Evolutionary conservation across 2,113 vertebrate genomes (phyloP), one percentile per base, ranked within the genome.

Genomic region (Chaetodon auriga): DNA sequence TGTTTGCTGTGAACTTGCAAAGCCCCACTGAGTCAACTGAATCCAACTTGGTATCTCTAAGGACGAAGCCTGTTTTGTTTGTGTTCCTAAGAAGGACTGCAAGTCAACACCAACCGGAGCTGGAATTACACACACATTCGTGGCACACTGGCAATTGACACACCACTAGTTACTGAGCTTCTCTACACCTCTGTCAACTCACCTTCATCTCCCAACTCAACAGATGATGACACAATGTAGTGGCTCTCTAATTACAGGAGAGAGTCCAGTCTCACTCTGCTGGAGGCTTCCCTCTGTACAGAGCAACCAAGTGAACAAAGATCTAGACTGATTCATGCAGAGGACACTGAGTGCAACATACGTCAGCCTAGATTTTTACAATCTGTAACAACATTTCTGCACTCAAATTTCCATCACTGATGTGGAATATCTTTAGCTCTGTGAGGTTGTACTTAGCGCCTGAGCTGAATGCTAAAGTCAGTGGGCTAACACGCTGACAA

Each of bases 21-120:
- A 65, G 72, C 53, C 55, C 35, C n/a, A 21, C 38, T 25, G 55
- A 75, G 65, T 87, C 80, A 81, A 80, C 60, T 69, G 71, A 86
- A 84, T 83, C 57, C 60, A 38, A 14, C 58, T 35, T 7, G 12
- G 63, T 36, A 72, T 85, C 75, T 86, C 80, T 45, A 65, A 74
- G 85, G 83, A 84, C 63, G 74, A 48, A 19, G 53, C 11, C 49
- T 21, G 75, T 71, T 78, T 75, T 78, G 68, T 86, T 81, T 86
- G 75, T 46, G 72, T 83, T 81, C 72, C 68, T 43, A 35, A 55
- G 57, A 57, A 49, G 62, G 48, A 51, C 55, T 89, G 73, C 64
- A 91, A 90, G 81, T 86, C 70, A 79, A 89, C 63, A 88, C 82
- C 87, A 69, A 19, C 54, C 51, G n/a, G n/a, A 71, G 64, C 64